Percentiles rank a stretch among this genome's conserved stretches.
These are phyloP conservation scores for Orius insidiosus DNA, from an alignment of 1,140 invertebrate genomes.

Conservation along the genomic window DNA sequence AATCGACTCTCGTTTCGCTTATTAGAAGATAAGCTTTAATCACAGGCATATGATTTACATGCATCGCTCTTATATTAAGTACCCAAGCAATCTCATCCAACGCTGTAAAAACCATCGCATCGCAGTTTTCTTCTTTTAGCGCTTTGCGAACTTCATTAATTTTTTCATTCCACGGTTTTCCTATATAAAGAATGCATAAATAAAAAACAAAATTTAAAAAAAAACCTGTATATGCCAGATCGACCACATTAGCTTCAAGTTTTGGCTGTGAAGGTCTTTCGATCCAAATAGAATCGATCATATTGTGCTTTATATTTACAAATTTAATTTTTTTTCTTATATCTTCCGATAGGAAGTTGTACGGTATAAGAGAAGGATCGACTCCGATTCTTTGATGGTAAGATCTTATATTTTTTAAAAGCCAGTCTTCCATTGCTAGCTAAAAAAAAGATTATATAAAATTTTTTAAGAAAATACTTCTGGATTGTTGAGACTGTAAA, in stretches of 20 bases:
- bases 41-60: slow-evolving; percentile 76
- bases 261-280: not conserved
- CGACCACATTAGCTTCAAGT: not conserved
- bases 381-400: too few species aligned
- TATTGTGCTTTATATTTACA: not conserved
- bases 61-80: slow-evolving; percentile 82
- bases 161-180: slow-evolving; percentile 54
- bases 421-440: not conserved
- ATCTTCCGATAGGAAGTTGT: too few species aligned
- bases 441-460: not conserved
- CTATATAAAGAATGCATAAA: slow-evolving; percentile 28
- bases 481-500: not conserved
- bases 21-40: slow-evolving; percentile 62
- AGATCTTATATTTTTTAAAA: too few species aligned
- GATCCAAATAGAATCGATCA: not conserved
- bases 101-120: slow-evolving; percentile 69
- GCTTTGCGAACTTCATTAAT: slow-evolving; percentile 44
- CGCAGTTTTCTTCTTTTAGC: slow-evolving; percentile 42
- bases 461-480: not conserved
- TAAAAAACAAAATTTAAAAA: not conserved
- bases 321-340: not conserved
- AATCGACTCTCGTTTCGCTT: slow-evolving; percentile 36
- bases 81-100: slow-evolving; percentile 89
- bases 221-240: not conserved
- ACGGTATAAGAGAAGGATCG: too few species aligned